Base-by-base conservation (phyloP, 2,797 vertebrate genomes). In the Epinephelus coioides region DNA sequence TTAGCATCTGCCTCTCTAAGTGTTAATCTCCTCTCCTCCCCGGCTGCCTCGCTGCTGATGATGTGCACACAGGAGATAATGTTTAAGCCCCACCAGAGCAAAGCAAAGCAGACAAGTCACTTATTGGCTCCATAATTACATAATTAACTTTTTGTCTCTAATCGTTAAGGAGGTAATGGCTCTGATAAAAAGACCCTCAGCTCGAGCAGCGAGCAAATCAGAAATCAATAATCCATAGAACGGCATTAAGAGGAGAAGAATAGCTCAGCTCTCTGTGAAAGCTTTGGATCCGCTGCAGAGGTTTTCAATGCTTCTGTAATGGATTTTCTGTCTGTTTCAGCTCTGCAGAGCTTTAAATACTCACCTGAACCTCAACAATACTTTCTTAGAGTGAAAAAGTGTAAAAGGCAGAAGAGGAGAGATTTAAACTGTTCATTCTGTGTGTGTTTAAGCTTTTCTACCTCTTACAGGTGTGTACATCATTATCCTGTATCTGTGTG, bases 91-190 rank as follows among this genome's bases (percentile, higher is more conserved):
- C 96, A 96, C 93, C 95, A 96, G 95, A 95, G 96, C 97, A 97
- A 97, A 97, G 96, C 96, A 96, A 95, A 97, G 96, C 97, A 97
- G 96, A 97, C 97, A 95, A 95, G 95, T 97, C 96, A 95, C 95
- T 98, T 96, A 97, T 97, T 97, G 96, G 96, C 97, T 97, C 97
- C 97, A 97, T 98, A 97, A 98, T 97, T 95, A 97, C 96, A 96
- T 97, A 96, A 98, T 98, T 97, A 98, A 97, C 96, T 97, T 97
- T 97, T 97, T 97, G 97, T 98, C 97, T 98, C 96, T 97, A 96
- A 97, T 97, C 96, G 95, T 98, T 98, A 97, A 94, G 95, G 96
- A 96, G 96, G 94, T 98, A 98, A 98, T 97, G 97, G 96, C 96
- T 97, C 96, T 93, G 95, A 96, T 97, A 96, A 97, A 97, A 97